Evolutionary conservation across 2,888 invertebrate species (phyloP).

Genomic region (Yponomeuta cagnagella): DNA sequence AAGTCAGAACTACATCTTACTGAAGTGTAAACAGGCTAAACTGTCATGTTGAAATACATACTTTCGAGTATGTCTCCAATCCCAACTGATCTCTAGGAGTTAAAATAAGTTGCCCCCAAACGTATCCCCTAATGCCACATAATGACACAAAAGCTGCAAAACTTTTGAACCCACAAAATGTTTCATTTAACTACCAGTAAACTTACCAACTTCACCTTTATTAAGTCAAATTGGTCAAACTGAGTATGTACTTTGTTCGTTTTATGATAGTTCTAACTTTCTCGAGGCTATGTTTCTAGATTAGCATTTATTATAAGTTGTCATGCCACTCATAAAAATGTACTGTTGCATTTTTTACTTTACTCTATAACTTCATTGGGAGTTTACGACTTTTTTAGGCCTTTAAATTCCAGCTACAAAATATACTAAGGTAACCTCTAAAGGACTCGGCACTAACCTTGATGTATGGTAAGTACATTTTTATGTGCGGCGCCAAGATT

Average conservation of each 20-base stretch:
- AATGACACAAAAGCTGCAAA: conserved; percentile 40
- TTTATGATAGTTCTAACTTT: neutral
- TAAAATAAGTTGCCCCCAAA: neutral
- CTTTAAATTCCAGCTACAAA: neutral
- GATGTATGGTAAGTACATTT: neutral
- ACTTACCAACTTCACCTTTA: neutral
- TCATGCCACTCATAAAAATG: neutral
- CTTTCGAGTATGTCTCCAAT: neutral
- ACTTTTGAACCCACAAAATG: conserved; percentile 44
- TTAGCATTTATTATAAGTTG: conserved; percentile 7
- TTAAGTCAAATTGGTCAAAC: conserved; percentile 7
- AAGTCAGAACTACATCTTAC: no score
- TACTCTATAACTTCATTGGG: neutral
- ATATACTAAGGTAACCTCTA: neutral
- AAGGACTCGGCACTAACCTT: neutral
- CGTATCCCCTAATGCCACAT: conserved; percentile 17
- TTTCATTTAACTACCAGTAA: conserved; percentile 37
- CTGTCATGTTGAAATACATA: neutral
- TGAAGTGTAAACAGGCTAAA: no score
- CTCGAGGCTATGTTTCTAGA: conserved; percentile 2
- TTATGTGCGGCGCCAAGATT: no score
- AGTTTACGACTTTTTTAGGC: neutral
- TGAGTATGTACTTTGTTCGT: conserved; percentile 4
- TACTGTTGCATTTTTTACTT: neutral
- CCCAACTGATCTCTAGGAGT: neutral